phyloP scores from a whole-genome alignment of 2,888 invertebrate genomes.

The Amblyteles armatorius region DNA sequence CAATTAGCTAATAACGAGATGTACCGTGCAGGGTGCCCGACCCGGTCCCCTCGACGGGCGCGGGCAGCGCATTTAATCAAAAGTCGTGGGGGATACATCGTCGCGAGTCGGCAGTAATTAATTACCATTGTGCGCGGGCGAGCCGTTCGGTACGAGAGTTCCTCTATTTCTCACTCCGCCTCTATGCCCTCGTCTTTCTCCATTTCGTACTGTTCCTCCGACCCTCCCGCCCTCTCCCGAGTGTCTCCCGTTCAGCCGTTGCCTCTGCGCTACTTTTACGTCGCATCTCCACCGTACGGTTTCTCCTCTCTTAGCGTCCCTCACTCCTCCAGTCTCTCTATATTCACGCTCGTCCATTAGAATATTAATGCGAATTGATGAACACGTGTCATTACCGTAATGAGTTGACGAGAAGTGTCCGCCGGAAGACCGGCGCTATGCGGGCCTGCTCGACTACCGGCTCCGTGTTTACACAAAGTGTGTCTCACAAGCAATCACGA shows the following conservation, averaged over 20 bases:
- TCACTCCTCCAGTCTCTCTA: conserved; percentile 54
- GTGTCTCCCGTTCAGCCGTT: conserved; percentile 43
- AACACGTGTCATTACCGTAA: conserved; percentile 84
- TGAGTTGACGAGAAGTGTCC: conserved; percentile 82
- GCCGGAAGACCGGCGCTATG: conserved; percentile 43
- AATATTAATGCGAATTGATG: conserved; percentile 84
- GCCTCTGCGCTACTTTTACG: conserved; percentile 53
- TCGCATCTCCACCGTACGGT: conserved; percentile 55
- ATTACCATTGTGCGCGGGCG: conserved; percentile 76
- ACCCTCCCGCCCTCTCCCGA: conserved; percentile 37
- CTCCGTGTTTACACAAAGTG: conserved; percentile 78
- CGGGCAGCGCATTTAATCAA: conserved; percentile 67
- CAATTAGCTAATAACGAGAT: conserved; percentile 66
- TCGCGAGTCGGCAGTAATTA: conserved; percentile 75
- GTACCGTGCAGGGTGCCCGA: conserved; percentile 38
- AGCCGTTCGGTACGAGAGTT: conserved; percentile 36
- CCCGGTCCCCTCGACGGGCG: conserved; percentile 3
- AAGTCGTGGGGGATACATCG: conserved; percentile 66
- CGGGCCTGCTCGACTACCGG: conserved; percentile 22
- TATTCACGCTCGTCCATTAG: conserved; percentile 79
- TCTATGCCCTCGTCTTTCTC: conserved; percentile 15
- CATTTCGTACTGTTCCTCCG: conserved; percentile 31
- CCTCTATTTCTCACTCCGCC: conserved; percentile 38
- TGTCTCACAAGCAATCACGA: conserved; percentile 83
- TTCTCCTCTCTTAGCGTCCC: conserved; percentile 36